Evolutionary conservation across 1,140 invertebrate genomes (phyloP).

Genomic region (Cataglyphis hispanica): DNA sequence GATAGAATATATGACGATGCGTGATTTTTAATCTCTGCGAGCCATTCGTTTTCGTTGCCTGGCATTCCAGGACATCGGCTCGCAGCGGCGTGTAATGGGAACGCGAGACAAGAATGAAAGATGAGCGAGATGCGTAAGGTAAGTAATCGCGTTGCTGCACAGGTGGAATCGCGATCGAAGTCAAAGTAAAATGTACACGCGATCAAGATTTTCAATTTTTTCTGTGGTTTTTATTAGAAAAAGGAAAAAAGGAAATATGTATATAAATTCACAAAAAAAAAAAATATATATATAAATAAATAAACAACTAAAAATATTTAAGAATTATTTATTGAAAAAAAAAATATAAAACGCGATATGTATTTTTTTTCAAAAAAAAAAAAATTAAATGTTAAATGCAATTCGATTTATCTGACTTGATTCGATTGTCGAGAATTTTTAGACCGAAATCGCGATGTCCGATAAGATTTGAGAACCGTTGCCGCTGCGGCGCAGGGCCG

Average conservation of each 20-base stretch:
- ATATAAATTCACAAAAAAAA: neutral
- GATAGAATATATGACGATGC: conserved; percentile 13
- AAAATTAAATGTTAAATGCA: neutral
- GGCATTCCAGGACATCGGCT: conserved; percentile 40
- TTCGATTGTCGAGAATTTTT: neutral
- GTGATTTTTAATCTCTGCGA: conserved; percentile 32
- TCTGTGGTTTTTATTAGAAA: too few relatives aligned
- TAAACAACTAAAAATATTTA: neutral
- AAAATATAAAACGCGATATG: neutral
- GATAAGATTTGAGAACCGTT: conserved; percentile 37
- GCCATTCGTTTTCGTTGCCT: conserved; percentile 31
- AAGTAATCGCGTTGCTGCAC: conserved; percentile 32
- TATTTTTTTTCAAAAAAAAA: neutral
- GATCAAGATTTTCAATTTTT: conserved; percentile 21
- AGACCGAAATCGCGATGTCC: neutral
- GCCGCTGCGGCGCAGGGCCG: conserved; percentile 2
- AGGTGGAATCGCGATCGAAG: conserved; percentile 29
- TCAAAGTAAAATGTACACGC: neutral
- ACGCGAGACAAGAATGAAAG: neutral
- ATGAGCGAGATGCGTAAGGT: conserved; percentile 17
- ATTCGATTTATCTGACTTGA: neutral
- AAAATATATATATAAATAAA: neutral
- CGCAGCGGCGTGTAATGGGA: conserved; percentile 18
- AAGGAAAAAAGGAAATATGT: neutral
- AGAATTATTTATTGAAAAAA: neutral